phyloP scores from a whole-genome alignment of 2,797 vertebrate species.

The Allobates femoralis region DNA sequence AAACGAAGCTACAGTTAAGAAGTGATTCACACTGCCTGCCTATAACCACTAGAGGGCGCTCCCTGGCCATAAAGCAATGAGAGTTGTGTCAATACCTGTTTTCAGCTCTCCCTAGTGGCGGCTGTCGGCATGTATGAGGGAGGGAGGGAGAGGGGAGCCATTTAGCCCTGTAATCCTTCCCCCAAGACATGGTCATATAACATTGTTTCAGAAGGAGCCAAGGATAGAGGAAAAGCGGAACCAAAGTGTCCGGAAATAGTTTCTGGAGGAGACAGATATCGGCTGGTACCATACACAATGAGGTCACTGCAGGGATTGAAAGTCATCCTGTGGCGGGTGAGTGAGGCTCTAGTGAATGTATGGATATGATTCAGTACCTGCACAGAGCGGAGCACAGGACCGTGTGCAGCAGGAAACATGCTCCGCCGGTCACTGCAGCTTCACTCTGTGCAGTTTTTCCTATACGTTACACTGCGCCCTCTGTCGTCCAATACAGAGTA shows the following conservation, averaged over 20 bases:
- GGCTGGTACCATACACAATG: background rate
- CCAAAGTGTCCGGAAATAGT: background rate
- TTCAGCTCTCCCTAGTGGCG: background rate
- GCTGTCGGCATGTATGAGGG: background rate
- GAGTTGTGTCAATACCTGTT: background rate
- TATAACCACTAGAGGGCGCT: background rate
- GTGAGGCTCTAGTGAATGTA: background rate
- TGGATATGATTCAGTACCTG: background rate
- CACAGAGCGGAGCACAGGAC: background rate
- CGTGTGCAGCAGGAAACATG: no score
- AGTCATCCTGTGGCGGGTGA: constrained; percentile 43
- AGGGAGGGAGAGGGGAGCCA: no score
- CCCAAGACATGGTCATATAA: background rate
- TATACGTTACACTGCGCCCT: background rate
- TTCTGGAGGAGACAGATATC: constrained; percentile 28
- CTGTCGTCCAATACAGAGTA: background rate
- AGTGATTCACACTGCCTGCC: no score
- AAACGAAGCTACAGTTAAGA: no score
- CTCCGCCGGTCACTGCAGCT: background rate
- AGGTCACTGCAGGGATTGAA: constrained; percentile 22
- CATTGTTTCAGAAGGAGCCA: background rate
- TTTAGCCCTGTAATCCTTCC: background rate
- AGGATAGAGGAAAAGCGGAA: constrained; percentile 8
- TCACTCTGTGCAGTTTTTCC: no score
- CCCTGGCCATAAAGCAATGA: background rate